phyloP scores from a whole-genome alignment of 2,888 invertebrate species.

The Bellardia bayeri region DNA sequence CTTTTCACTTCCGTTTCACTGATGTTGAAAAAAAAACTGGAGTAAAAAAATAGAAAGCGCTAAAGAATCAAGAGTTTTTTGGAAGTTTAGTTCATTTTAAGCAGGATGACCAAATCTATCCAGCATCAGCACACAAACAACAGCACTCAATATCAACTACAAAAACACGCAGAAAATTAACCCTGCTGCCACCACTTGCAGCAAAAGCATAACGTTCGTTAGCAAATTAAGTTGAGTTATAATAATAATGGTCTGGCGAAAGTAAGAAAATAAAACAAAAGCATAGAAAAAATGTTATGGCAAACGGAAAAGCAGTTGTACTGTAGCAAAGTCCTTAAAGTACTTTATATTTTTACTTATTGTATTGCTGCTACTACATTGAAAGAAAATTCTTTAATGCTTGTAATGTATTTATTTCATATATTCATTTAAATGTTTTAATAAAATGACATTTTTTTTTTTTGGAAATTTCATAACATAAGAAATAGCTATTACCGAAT shows the following conservation, averaged over 20 bases:
- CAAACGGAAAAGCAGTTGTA: conserved; percentile 33
- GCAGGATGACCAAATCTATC: conserved; percentile 44
- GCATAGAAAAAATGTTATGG: not conserved
- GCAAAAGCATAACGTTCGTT: conserved; percentile 15
- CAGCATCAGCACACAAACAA: conserved; percentile 7
- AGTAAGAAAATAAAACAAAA: not conserved
- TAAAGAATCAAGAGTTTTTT: conserved; percentile 52
- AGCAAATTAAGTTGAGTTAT: conserved; percentile 47
- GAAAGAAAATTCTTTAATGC: too few relatives aligned
- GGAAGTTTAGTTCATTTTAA: conserved; percentile 68
- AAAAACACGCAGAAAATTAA: not conserved
- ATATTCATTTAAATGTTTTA: too few relatives aligned
- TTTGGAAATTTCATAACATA: too few relatives aligned
- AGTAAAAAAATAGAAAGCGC: not conserved
- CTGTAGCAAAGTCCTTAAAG: not conserved
- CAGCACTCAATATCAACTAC: not conserved
- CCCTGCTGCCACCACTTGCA: conserved; percentile 45
- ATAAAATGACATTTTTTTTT: too few relatives aligned
- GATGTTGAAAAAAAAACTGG: not conserved
- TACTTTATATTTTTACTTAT: not conserved
- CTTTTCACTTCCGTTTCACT: conserved; percentile 68
- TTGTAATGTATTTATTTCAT: too few relatives aligned
- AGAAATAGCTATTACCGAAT: too few relatives aligned
- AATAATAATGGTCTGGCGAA: conserved; percentile 27
- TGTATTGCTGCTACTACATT: not conserved